Evolutionary conservation across 2,113 vertebrate species (phyloP).

Genomic region (Aramus guarauna): DNA sequence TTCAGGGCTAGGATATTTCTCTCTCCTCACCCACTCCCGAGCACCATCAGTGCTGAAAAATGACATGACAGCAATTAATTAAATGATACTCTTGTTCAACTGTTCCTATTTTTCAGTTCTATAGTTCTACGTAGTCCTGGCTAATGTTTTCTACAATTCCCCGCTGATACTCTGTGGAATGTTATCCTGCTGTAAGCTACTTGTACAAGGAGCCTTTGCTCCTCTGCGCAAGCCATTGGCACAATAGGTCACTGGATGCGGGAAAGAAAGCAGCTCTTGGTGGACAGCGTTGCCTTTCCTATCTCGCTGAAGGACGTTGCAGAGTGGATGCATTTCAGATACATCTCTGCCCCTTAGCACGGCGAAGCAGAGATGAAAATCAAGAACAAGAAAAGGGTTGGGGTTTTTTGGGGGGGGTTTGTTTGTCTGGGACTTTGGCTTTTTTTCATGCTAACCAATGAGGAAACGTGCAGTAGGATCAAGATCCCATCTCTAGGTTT

Average conservation of each 20-base stretch:
- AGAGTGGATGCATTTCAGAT: neutral
- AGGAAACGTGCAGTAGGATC: neutral
- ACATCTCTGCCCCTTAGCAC: neutral
- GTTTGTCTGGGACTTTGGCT: neutral
- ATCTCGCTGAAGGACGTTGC: neutral
- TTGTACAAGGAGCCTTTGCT: neutral
- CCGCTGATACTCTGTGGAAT: neutral
- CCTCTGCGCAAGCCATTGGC: neutral
- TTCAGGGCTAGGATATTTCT: neutral
- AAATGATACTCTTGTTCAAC: neutral
- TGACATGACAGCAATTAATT: neutral
- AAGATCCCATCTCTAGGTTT: neutral
- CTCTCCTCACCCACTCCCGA: neutral
- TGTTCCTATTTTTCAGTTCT: neutral
- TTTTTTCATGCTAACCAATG: neutral
- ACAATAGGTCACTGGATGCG: rapidly evolving
- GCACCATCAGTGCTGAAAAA: neutral
- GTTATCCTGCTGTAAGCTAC: neutral
- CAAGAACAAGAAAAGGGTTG: neutral
- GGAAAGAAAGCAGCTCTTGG: neutral
- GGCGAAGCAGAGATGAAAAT: neutral
- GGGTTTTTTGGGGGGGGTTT: neutral
- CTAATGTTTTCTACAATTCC: neutral
- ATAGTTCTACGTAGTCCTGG: neutral
- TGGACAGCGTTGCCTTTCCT: neutral